Evolutionary conservation across 1,140 invertebrate genomes (phyloP), one percentile per base, ranked within the genome.

Genomic region (Pseudomyrmex sp.): DNA sequence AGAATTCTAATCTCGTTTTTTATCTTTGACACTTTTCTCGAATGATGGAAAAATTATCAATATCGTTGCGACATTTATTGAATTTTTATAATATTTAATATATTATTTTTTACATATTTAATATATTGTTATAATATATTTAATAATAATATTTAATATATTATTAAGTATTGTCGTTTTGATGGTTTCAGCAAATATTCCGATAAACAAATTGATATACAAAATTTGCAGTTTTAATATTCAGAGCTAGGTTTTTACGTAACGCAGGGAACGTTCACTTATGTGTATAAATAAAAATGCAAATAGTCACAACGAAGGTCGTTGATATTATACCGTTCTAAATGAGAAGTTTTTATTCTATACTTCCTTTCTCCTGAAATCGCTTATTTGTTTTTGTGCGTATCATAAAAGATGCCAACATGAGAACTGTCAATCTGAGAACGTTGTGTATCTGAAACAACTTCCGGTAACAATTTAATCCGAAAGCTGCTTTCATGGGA

Each of bases 281-380:
- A 76, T 61, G 54, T 44, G 1, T 13, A 59, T 50, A 26, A 69
- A 48, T 12, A 46, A 15, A 69, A 79, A 69, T 9, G 9, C 20
- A 13, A 56, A 18, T 18, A 54, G 15, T 8, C 12, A 18, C 46
- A 23, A 20, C 2, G 76, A 79, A 79, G 76, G 76, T 20, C 52
- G 13, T 68, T 26, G 44, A 70, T 58, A 69, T 69, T 26, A 15
- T 35, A 35, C 44, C 66, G 12, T 70, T 80, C 66, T 72, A 72
- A 59, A 70, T 59, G 7, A 72, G 13, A 18, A 59, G 44, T 80
- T 50, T 80, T 50, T n/a, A 18, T 18, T 18, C 18, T 23, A 20
- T 35, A 72, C 54, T 72, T 72, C 66, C 76, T 80, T 70, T 72
- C 66, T 72, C 66, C 46, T 48, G 26, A 59, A 80, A 50, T 80